Evolutionary conservation across 2,888 invertebrate species (phyloP).

Genomic region (Agapostemon virescens): DNA sequence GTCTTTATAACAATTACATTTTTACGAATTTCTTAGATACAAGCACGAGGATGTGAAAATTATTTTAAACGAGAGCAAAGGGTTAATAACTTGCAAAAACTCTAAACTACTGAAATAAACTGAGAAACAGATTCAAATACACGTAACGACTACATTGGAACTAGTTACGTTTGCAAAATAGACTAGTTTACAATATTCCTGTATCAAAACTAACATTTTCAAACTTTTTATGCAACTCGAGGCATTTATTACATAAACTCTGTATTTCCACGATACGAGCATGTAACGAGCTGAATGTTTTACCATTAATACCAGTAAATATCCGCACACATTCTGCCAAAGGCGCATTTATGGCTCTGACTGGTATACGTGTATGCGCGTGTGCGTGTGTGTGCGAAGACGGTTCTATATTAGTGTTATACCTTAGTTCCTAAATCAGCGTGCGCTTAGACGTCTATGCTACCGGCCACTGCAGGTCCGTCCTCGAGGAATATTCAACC

Average conservation of each 20-base stretch:
- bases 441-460: conserved; percentile 70
- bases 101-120: background rate
- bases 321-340: conserved; percentile 28
- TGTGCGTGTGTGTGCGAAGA: conserved; percentile 61
- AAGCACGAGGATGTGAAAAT: too few species aligned
- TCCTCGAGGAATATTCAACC: conserved; percentile 76
- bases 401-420: conserved; percentile 75
- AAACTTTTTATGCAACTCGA: background rate
- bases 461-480: conserved; percentile 59
- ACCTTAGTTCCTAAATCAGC: conserved; percentile 73
- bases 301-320: conserved; percentile 19
- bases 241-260: background rate
- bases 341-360: conserved; percentile 31
- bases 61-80: too few species aligned
- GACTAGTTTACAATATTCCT: background rate
- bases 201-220: background rate
- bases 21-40: too few species aligned
- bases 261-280: background rate
- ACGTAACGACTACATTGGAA: background rate
- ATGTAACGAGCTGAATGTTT: background rate
- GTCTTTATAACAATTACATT: too few species aligned
- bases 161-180: background rate
- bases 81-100: background rate
- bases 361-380: too few species aligned
- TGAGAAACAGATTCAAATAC: background rate